phyloP scores from a whole-genome alignment of 2,888 invertebrate genomes.

The Trachelus tabidus region DNA sequence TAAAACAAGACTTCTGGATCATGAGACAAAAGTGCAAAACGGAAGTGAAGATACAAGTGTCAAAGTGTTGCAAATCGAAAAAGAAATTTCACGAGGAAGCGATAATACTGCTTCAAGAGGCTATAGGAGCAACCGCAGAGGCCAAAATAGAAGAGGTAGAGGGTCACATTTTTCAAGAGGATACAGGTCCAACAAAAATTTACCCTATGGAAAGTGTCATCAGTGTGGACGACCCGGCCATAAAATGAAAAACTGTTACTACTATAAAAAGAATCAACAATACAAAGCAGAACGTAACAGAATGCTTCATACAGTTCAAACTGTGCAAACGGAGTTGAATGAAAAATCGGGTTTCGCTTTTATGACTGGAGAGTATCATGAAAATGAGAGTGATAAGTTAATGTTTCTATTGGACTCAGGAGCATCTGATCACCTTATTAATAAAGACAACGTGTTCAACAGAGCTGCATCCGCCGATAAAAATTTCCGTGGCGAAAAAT shows the following conservation, averaged over 20 bases:
- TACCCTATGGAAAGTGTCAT: conserved; percentile 13
- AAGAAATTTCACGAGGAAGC: neutral
- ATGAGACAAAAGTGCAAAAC: conserved; percentile 19
- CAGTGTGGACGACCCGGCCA: conserved; percentile 18
- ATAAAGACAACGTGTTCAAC: neutral
- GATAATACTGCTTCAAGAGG: neutral
- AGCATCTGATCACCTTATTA: conserved; percentile 9
- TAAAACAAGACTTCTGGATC: conserved; percentile 15
- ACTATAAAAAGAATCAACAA: too few species aligned
- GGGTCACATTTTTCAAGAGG: neutral
- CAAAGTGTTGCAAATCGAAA: conserved; percentile 14
- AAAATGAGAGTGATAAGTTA: neutral
- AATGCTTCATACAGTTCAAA: neutral
- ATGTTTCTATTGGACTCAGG: conserved; percentile 11
- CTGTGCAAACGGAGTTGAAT: neutral
- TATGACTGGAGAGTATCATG: conserved; percentile 9
- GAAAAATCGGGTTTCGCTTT: conserved; percentile 4
- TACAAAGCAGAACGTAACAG: too few species aligned
- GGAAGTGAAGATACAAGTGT: conserved; percentile 13
- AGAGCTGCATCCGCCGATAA: too few species aligned
- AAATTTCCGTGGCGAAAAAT: conserved; percentile 4
- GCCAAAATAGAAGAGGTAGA: neutral
- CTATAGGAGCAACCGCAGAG: neutral
- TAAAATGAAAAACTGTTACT: conserved; percentile 9
- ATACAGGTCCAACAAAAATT: neutral